Percentiles rank a stretch among this genome's conserved stretches.
These are phyloP conservation scores for Tetragonula clypearis DNA, from an alignment of 1,140 invertebrate genomes.

Conservation along the genomic window DNA sequence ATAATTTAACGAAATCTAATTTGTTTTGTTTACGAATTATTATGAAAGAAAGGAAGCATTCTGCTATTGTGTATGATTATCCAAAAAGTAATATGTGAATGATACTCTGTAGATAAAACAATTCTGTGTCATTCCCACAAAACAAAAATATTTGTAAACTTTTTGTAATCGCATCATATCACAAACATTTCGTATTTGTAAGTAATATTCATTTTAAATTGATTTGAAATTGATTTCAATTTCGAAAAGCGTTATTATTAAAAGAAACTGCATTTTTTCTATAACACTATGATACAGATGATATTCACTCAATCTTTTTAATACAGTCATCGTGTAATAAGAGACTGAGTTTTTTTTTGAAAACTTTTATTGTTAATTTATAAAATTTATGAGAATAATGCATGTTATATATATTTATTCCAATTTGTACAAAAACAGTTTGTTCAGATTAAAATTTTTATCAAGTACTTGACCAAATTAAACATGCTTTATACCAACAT, in stretches of 20 bases:
- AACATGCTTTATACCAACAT: neutral
- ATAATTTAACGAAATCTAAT: constrained; percentile 29
- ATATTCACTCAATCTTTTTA: neutral
- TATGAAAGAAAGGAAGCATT: constrained; percentile 16
- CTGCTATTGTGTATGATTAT: neutral
- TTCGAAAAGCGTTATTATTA: neutral
- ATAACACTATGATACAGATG: neutral
- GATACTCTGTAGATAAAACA: constrained; percentile 4
- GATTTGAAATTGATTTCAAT: neutral
- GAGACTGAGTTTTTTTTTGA: neutral
- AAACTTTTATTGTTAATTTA: constrained; percentile 9
- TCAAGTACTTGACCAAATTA: constrained; percentile 4
- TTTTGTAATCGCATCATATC: neutral
- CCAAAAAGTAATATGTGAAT: neutral
- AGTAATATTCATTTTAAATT: neutral
- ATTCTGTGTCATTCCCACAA: constrained; percentile 22
- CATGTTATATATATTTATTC: constrained; percentile 29
- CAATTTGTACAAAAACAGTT: constrained; percentile 17
- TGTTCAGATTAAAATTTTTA: constrained; percentile 13
- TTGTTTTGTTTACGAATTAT: constrained; percentile 29
- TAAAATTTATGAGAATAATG: constrained; percentile 1
- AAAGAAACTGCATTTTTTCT: neutral
- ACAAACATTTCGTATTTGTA: constrained; percentile 5
- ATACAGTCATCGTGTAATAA: neutral
- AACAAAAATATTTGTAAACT: constrained; percentile 15